phyloP scores from a whole-genome alignment of 2,113 vertebrate species.

The Romanogobio albipinnatus region DNA sequence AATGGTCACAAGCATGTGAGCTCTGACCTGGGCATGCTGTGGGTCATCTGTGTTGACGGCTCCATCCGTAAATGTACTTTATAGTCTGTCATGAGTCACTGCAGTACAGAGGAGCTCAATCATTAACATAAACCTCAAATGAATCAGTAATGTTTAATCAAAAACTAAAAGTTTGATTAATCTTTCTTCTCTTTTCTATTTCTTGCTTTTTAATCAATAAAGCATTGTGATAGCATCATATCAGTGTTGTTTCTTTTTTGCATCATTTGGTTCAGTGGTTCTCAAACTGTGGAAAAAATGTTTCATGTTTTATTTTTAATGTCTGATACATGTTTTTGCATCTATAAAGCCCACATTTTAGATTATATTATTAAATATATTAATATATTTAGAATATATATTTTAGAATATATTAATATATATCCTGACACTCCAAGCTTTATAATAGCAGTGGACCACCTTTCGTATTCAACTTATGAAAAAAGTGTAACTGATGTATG shows the following conservation, averaged over 20 bases:
- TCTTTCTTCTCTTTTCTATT: not conserved
- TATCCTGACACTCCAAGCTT: too few species aligned
- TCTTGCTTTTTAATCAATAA: not conserved
- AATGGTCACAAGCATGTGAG: not conserved
- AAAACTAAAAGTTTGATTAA: not conserved
- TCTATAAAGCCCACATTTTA: too few species aligned
- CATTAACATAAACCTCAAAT: not conserved
- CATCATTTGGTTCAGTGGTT: not conserved
- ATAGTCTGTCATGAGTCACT: not conserved
- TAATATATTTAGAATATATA: too few species aligned
- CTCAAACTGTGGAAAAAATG: not conserved
- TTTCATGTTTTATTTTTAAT: too few species aligned
- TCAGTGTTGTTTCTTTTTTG: not conserved
- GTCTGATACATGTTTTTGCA: too few species aligned
- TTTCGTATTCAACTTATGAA: too few species aligned
- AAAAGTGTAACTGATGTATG: too few species aligned
- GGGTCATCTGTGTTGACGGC: not conserved
- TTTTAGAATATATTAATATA: too few species aligned
- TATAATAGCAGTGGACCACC: too few species aligned
- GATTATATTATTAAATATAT: too few species aligned
- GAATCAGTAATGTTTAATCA: not conserved
- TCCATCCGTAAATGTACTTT: not conserved
- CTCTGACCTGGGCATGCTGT: conserved; percentile 34
- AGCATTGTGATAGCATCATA: not conserved
- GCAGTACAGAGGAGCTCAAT: not conserved